These are phyloP conservation scores for Meganola albula DNA, from an alignment of 2,888 invertebrate genomes.

Conservation along the genomic window DNA sequence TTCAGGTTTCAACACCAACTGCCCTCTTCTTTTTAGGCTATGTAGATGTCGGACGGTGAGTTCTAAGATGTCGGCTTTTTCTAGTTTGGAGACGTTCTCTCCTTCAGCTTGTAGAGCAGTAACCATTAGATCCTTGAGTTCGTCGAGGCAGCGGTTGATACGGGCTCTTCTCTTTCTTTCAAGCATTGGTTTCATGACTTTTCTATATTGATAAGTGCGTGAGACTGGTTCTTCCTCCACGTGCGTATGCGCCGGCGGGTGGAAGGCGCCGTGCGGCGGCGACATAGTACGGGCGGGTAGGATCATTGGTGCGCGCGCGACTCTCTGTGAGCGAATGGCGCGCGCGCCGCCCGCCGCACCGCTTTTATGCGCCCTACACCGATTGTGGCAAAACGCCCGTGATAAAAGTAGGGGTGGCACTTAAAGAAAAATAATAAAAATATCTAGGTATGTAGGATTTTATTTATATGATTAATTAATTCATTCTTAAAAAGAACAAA, in stretches of 20 bases:
- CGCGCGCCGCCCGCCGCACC: conserved; percentile 57
- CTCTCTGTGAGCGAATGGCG: conserved; percentile 68
- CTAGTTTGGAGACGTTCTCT: conserved; percentile 90
- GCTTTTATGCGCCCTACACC: conserved; percentile 73
- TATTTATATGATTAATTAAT: too few species aligned
- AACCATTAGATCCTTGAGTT: conserved; percentile 92
- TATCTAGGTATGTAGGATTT: too few species aligned
- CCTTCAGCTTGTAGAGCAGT: conserved; percentile 91
- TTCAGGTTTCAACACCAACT: conserved; percentile 76
- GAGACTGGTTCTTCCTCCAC: conserved; percentile 83
- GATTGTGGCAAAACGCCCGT: conserved; percentile 76
- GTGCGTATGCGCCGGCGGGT: conserved; percentile 59
- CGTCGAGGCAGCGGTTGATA: conserved; percentile 93
- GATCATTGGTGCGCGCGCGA: conserved; percentile 71
- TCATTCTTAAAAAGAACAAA: too few species aligned
- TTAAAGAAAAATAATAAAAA: conserved; percentile 12
- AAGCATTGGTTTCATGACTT: conserved; percentile 95
- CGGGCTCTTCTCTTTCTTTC: conserved; percentile 91
- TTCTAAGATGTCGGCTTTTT: conserved; percentile 92
- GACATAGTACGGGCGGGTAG: conserved; percentile 72
- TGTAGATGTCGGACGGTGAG: conserved; percentile 90
- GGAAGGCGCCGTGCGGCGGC: conserved; percentile 72
- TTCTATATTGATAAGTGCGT: conserved; percentile 93
- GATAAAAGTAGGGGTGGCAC: conserved; percentile 72
- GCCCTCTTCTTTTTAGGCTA: conserved; percentile 85